Conservation (phyloP, 1,140 invertebrate genomes). For the Anagrus nilaparvatae region DNA sequence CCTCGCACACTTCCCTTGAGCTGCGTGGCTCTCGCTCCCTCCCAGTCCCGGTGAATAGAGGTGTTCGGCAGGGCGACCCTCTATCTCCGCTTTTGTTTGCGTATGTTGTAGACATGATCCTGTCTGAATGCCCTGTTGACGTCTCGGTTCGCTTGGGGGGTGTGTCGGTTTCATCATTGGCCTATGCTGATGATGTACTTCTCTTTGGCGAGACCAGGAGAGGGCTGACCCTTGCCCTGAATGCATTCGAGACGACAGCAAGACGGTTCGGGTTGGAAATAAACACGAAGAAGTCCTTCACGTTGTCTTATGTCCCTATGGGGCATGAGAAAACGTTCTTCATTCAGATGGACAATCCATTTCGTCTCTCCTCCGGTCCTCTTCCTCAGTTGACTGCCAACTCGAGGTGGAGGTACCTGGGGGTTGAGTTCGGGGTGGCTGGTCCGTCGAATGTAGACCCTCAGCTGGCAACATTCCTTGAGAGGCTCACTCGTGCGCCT, state of each 20-base stretch:
- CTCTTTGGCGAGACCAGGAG: too few relatives aligned
- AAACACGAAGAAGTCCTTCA: too few relatives aligned
- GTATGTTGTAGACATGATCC: constrained; percentile 14
- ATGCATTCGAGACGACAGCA: too few relatives aligned
- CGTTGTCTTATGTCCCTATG: too few relatives aligned
- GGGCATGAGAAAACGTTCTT: too few relatives aligned
- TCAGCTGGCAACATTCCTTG: constrained; percentile 3
- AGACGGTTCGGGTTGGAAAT: constrained; percentile 20
- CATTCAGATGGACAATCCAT: constrained; percentile 10
- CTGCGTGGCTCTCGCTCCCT: neutral
- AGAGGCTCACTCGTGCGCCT: constrained; percentile 23
- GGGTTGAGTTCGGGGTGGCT: constrained; percentile 25
- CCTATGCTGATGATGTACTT: too few relatives aligned
- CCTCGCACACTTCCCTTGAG: constrained; percentile 7
- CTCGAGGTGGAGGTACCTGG: constrained; percentile 29
- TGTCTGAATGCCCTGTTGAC: too few relatives aligned
- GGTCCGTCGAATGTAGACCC: constrained; percentile 6
- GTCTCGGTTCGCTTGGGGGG: too few relatives aligned
- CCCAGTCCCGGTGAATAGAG: constrained; percentile 1
- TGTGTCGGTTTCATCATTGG: too few relatives aligned
- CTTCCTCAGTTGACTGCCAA: constrained; percentile 10
- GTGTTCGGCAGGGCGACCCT: constrained; percentile 16
- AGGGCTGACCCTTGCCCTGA: too few relatives aligned
- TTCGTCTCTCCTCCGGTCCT: neutral
- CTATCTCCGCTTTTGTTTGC: constrained; percentile 18